Conservation (phyloP, 2,888 invertebrate species). For the Pegoplata infirma region DNA sequence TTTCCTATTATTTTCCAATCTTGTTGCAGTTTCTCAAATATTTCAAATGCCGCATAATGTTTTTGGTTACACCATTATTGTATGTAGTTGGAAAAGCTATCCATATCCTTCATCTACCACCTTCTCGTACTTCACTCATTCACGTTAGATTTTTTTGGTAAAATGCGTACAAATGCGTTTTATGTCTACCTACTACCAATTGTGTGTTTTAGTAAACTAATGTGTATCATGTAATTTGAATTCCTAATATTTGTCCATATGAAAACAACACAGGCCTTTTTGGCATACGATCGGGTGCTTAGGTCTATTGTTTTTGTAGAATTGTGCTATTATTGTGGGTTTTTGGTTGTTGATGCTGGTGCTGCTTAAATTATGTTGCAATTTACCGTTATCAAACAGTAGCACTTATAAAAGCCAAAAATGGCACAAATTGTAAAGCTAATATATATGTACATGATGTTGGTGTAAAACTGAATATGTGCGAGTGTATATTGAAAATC, state of each 20-base stretch:
- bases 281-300: slow-evolving; percentile 9
- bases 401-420: slow-evolving; percentile 42
- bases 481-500: slow-evolving; percentile 5
- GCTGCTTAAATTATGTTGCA: slow-evolving; percentile 37
- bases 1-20: neutral
- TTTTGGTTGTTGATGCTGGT: slow-evolving; percentile 4
- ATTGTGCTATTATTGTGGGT: slow-evolving; percentile 14
- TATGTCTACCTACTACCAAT: slow-evolving; percentile 3
- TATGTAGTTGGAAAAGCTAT: neutral
- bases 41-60: slow-evolving; percentile 27
- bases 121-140: slow-evolving; percentile 20
- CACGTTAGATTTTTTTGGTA: no score
- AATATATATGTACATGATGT: no score
- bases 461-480: no score
- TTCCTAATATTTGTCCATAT: slow-evolving; percentile 39
- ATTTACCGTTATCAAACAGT: slow-evolving; percentile 57
- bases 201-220: slow-evolving; percentile 26
- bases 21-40: neutral
- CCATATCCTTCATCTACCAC: neutral
- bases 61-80: slow-evolving; percentile 20
- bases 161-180: slow-evolving; percentile 31
- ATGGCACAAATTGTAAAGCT: slow-evolving; percentile 55
- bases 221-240: slow-evolving; percentile 42
- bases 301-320: slow-evolving; percentile 30
- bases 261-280: slow-evolving; percentile 11